Percentiles rank a stretch among this genome's conserved stretches.
Conservation (phyloP, 2,113 vertebrate species). For the Rousettus leschenaultii region DNA sequence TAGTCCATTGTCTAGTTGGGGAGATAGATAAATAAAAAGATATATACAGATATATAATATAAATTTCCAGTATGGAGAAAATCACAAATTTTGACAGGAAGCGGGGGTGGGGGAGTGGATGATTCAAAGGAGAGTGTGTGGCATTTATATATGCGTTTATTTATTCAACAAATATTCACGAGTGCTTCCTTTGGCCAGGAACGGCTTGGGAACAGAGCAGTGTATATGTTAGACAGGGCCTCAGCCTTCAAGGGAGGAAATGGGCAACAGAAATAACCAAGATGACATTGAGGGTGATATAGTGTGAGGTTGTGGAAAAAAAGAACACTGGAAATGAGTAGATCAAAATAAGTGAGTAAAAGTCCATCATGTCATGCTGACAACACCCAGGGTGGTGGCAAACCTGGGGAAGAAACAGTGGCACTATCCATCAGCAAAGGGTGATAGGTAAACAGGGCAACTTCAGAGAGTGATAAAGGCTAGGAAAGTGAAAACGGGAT, state of each 20-base stretch:
- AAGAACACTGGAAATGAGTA: neutral
- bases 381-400: no score
- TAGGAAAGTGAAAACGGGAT: neutral
- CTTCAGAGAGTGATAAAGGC: neutral
- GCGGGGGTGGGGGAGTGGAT: no score
- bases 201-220: neutral
- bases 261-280: neutral
- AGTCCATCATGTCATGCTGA: neutral
- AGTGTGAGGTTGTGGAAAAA: neutral
- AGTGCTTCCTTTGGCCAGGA: neutral
- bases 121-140: neutral
- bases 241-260: neutral
- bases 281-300: neutral
- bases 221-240: neutral
- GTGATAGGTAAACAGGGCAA: neutral
- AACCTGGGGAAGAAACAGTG: neutral
- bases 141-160: neutral
- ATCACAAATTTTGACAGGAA: neutral
- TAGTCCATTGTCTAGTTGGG: neutral
- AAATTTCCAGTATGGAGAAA: neutral
- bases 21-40: neutral
- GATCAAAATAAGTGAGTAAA: neutral
- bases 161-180: neutral
- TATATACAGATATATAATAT: neutral
- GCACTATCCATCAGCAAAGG: rapidly evolving